phyloP scores from a whole-genome alignment of 2,113 vertebrate genomes.

The Brachyhypopomus occidentalis region DNA sequence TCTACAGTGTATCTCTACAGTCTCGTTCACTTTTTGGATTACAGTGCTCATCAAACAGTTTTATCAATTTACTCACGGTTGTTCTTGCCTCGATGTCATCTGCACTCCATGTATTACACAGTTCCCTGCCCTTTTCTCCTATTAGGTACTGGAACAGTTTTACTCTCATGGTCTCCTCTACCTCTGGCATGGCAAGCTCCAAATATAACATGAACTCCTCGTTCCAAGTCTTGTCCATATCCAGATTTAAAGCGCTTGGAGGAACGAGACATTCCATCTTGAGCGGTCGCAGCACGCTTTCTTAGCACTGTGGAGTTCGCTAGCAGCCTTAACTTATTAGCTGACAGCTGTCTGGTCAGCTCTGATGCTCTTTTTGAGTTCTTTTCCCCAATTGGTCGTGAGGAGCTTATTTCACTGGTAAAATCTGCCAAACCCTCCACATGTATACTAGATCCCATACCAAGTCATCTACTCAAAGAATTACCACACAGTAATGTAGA shows the following conservation, averaged over 20 bases:
- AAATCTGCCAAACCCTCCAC: no score
- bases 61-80: not conserved
- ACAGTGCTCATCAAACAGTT: not conserved
- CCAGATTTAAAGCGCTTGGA: not conserved
- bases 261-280: not conserved
- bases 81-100: not conserved
- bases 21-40: slow-evolving; percentile 42
- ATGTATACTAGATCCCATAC: no score
- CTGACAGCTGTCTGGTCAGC: no score
- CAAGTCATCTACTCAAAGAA: no score
- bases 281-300: not conserved
- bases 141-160: slow-evolving; percentile 21
- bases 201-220: not conserved
- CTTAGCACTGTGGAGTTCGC: not conserved
- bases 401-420: no score
- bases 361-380: no score
- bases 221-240: not conserved
- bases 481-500: no score
- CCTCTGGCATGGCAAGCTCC: not conserved
- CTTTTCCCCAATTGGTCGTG: no score
- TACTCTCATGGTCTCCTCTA: not conserved
- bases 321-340: no score
- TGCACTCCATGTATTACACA: not conserved
- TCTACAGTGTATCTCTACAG: slow-evolving; percentile 41
- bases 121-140: not conserved